Percentiles rank a stretch among this genome's conserved stretches.
These are phyloP conservation scores for Pocota personata DNA, from an alignment of 2,888 invertebrate species.

Conservation along the genomic window DNA sequence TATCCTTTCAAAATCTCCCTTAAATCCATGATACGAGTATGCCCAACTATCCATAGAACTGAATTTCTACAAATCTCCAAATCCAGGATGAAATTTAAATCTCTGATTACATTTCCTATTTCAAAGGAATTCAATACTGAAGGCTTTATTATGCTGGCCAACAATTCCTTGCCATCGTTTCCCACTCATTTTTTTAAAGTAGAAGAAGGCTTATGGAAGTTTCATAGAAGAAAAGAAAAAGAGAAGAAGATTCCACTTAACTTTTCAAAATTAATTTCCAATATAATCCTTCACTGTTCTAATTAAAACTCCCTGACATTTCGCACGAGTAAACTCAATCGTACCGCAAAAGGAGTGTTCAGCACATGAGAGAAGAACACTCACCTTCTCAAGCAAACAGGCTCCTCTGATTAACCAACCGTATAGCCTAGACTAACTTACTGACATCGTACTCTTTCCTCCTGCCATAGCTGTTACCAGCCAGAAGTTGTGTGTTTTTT, in stretches of 20 bases:
- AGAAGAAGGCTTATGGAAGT: too few relatives aligned
- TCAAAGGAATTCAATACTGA: not conserved
- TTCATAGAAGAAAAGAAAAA: too few relatives aligned
- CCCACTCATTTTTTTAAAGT: too few relatives aligned
- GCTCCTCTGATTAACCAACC: not conserved
- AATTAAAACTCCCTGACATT: slow-evolving; percentile 1
- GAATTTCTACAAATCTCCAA: not conserved
- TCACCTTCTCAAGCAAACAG: not conserved
- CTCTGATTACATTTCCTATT: not conserved
- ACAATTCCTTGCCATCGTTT: too few relatives aligned
- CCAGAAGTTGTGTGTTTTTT: too few relatives aligned
- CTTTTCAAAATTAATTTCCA: not conserved
- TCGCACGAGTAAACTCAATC: not conserved
- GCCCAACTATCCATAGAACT: too few relatives aligned
- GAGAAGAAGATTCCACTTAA: not conserved
- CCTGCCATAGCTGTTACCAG: too few relatives aligned
- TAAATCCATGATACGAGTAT: too few relatives aligned
- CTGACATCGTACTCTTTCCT: too few relatives aligned
- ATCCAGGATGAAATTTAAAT: not conserved
- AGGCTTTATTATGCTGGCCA: not conserved
- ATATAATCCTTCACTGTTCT: not conserved
- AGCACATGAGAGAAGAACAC: not conserved
- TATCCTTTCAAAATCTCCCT: too few relatives aligned
- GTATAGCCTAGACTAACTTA: not conserved
- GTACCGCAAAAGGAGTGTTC: not conserved